These are phyloP conservation scores for Bradypus variegatus DNA, from an alignment of 2,797 vertebrate genomes.

Conservation along the genomic window DNA sequence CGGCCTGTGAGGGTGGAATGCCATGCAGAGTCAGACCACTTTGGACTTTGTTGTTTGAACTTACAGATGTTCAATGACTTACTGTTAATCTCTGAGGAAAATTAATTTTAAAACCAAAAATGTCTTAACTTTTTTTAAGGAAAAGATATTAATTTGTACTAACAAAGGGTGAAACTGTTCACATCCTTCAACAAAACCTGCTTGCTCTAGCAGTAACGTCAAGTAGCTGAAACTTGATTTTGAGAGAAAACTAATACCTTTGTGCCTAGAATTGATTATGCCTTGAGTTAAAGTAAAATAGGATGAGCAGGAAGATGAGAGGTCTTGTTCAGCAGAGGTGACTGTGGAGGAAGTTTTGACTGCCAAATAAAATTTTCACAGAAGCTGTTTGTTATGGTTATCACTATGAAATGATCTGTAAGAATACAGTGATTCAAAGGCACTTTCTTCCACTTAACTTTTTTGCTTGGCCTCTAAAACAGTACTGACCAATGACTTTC, in stretches of 20 bases:
- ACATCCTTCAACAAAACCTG: conserved; percentile 49
- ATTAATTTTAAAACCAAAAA: conserved; percentile 62
- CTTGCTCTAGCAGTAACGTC: conserved; percentile 53
- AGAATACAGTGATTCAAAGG: not conserved
- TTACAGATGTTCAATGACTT: conserved; percentile 45
- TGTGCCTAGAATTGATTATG: conserved; percentile 68
- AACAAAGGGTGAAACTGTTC: conserved; percentile 48
- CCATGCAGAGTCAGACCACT: not conserved
- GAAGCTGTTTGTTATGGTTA: not conserved
- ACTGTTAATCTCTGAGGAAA: conserved; percentile 55
- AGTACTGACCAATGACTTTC: not conserved
- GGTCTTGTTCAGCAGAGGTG: conserved; percentile 55
- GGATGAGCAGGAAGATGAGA: conserved; percentile 47
- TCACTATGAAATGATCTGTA: not conserved
- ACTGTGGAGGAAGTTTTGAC: conserved; percentile 70
- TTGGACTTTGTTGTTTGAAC: not conserved
- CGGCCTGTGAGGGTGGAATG: accelerated
- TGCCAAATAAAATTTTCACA: conserved; percentile 67
- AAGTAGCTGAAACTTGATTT: conserved; percentile 50
- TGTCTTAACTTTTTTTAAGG: conserved; percentile 58
- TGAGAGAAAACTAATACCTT: conserved; percentile 66
- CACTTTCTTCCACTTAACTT: not conserved
- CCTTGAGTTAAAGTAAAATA: conserved; percentile 46
- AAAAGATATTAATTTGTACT: conserved; percentile 52
- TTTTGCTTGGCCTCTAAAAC: not conserved